phyloP scores from a whole-genome alignment of 2,888 invertebrate species.

The Megastigmus dorsalis region DNA sequence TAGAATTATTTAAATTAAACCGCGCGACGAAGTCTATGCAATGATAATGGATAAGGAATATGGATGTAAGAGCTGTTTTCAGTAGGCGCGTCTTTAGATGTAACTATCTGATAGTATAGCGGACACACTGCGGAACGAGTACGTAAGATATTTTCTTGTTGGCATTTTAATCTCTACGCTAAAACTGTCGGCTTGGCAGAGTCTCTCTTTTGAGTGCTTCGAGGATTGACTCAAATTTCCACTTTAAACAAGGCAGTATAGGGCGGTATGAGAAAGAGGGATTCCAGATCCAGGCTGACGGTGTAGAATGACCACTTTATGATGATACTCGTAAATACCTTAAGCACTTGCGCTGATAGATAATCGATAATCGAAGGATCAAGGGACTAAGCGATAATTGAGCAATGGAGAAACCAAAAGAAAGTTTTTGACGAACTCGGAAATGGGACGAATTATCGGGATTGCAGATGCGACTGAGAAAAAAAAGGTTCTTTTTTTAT shows the following conservation, averaged over 20 bases:
- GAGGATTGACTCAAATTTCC: neutral
- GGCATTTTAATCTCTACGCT: slow-evolving; percentile 70
- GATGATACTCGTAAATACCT: slow-evolving; percentile 25
- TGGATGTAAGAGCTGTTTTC: slow-evolving; percentile 64
- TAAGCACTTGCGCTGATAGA: slow-evolving; percentile 29
- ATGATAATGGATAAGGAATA: slow-evolving; percentile 62
- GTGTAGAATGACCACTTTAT: slow-evolving; percentile 68
- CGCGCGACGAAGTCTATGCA: slow-evolving; percentile 13
- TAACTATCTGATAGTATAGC: slow-evolving; percentile 49
- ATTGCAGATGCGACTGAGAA: slow-evolving; percentile 14
- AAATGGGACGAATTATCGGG: too few species aligned
- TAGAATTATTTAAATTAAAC: slow-evolving; percentile 22
- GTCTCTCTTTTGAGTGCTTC: slow-evolving; percentile 62
- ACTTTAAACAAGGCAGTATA: neutral
- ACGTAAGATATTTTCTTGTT: slow-evolving; percentile 70
- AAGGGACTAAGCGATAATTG: too few species aligned
- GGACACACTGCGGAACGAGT: slow-evolving; percentile 7
- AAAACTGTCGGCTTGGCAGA: slow-evolving; percentile 65
- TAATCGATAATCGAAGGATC: too few species aligned
- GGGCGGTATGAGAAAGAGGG: too few species aligned
- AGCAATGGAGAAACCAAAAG: too few species aligned
- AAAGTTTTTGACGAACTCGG: too few species aligned
- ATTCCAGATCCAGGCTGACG: slow-evolving; percentile 64
- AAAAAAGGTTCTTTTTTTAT: neutral
- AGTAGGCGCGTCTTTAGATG: slow-evolving; percentile 67